Evolutionary conservation across 2,113 vertebrate genomes (phyloP).

Genomic region (Ailurus styani): DNA sequence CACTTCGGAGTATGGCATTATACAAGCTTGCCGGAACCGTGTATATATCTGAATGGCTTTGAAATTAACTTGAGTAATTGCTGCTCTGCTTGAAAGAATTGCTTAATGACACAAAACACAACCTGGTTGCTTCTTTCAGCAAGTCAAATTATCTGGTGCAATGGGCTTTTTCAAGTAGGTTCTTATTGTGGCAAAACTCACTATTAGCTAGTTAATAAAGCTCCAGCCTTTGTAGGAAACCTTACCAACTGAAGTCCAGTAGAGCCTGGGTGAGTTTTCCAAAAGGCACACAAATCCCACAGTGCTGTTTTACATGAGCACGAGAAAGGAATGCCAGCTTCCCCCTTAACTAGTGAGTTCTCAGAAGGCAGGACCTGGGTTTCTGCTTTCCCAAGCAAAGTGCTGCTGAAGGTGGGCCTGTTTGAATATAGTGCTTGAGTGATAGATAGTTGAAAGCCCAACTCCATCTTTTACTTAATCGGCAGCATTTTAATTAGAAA

Average conservation of each 20-base stretch:
- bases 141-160: background rate
- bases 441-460: background rate
- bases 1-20: background rate
- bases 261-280: background rate
- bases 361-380: background rate
- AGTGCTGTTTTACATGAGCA: accelerated
- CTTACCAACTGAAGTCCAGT: background rate
- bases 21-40: background rate
- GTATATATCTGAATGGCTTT: background rate
- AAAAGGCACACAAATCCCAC: background rate
- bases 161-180: background rate
- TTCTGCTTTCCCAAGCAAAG: background rate
- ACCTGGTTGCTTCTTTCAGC: background rate
- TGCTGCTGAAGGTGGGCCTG: background rate
- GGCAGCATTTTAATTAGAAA: background rate
- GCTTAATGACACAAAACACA: background rate
- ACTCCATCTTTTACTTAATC: background rate
- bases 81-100: background rate
- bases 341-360: background rate
- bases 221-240: background rate
- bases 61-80: background rate
- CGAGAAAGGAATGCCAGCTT: background rate
- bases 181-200: background rate
- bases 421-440: background rate
- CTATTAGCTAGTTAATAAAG: background rate